Conservation (phyloP, 1,140 invertebrate genomes). For the Bombus soroeensis region DNA sequence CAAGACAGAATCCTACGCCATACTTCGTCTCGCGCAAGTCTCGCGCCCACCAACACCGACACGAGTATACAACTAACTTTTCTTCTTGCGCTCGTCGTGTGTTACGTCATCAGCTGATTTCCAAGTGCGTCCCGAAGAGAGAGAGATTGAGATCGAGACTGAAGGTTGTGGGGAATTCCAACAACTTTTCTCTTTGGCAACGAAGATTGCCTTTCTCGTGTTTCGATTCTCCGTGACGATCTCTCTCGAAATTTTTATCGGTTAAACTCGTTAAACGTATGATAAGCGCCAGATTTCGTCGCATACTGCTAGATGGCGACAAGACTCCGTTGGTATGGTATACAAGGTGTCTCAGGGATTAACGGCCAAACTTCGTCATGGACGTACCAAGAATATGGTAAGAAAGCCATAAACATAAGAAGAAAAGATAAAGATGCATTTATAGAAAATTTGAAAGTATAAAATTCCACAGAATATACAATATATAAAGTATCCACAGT, state of each 20-base stretch:
- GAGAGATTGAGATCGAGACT: neutral
- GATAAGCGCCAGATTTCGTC: neutral
- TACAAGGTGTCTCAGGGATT: no score
- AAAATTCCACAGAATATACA: no score
- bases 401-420: no score
- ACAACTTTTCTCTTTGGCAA: neutral
- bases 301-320: neutral
- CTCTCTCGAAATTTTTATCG: constrained; percentile 17
- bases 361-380: no score
- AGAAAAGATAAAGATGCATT: no score
- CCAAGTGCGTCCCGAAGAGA: constrained; percentile 5
- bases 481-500: no score
- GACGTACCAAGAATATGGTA: no score
- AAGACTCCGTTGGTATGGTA: neutral
- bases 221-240: constrained; percentile 3
- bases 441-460: no score
- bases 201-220: neutral
- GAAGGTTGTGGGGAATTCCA: neutral
- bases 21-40: constrained; percentile 65
- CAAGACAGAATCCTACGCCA: constrained; percentile 70
- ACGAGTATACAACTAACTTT: constrained; percentile 56
- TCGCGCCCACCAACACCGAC: constrained; percentile 65
- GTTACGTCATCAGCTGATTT: constrained; percentile 81
- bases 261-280: constrained; percentile 18
- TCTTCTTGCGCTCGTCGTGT: constrained; percentile 65